These are phyloP conservation scores for Pteropus alecto DNA, from an alignment of 2,113 vertebrate species.

Conservation along the genomic window DNA sequence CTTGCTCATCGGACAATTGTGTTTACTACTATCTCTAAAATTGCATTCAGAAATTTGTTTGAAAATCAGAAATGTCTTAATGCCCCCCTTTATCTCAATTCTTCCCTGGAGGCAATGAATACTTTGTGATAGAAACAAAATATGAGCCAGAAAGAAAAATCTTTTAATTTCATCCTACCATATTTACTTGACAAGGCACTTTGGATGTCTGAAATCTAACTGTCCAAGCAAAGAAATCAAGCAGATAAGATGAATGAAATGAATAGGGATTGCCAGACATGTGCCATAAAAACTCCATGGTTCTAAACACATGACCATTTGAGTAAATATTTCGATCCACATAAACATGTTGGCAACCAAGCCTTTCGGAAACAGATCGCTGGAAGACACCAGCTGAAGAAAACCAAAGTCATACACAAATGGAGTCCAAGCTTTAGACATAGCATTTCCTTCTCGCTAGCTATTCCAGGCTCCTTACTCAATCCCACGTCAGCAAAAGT, in stretches of 20 bases:
- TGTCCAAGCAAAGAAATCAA: not conserved
- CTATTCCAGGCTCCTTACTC: not conserved
- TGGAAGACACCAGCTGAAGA: not conserved
- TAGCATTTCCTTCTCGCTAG: not conserved
- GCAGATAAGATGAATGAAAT: not conserved
- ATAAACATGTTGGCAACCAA: not conserved
- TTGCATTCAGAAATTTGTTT: not conserved
- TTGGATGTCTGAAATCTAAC: not conserved
- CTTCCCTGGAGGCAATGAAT: not conserved
- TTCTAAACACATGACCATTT: not conserved
- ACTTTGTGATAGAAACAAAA: not conserved
- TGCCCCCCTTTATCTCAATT: not conserved
- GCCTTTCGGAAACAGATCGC: not conserved
- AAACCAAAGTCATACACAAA: not conserved
- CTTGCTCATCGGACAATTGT: not conserved
- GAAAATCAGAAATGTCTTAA: not conserved
- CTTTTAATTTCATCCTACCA: not conserved
- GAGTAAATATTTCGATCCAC: not conserved
- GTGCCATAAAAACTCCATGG: not conserved
- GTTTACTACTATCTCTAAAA: not conserved
- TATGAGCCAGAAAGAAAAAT: not conserved
- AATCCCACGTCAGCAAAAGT: not conserved
- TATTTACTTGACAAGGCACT: not conserved
- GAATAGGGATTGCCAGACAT: too few species aligned
- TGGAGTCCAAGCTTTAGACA: not conserved